Evolutionary conservation across 2,113 vertebrate species (phyloP).

Genomic region (Callionymus lyra): DNA sequence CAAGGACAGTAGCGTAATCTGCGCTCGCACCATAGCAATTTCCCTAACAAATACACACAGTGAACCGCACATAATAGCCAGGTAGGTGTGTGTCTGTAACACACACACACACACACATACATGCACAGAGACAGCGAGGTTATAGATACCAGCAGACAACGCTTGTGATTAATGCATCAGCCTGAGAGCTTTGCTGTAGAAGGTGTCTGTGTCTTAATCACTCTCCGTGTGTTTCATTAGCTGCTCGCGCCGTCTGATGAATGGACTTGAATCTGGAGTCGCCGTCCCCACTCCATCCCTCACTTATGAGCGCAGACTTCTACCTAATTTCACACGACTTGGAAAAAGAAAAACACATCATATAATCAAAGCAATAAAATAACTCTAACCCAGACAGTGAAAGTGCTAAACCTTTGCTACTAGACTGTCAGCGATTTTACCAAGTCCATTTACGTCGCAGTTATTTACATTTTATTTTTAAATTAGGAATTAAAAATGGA

Average conservation of each 20-base stretch:
- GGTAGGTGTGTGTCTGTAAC: background rate
- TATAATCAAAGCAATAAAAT: no score
- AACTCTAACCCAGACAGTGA: no score
- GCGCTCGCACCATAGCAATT: slow-evolving; percentile 7
- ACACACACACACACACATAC: slow-evolving; percentile 9
- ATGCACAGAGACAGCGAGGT: slow-evolving; percentile 13
- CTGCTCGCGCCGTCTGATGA: slow-evolving; percentile 50
- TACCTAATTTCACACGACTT: no score
- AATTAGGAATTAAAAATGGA: no score
- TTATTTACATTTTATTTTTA: no score
- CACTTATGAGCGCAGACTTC: no score
- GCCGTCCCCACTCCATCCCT: slow-evolving; percentile 16
- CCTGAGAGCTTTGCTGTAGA: slow-evolving; percentile 24
- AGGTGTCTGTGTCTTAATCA: slow-evolving; percentile 62
- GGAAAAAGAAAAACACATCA: no score
- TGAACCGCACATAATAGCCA: slow-evolving; percentile 1
- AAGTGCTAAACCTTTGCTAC: no score
- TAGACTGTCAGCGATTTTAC: no score
- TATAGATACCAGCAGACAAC: slow-evolving; percentile 31
- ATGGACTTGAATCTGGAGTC: slow-evolving; percentile 33
- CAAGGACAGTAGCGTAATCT: slow-evolving; percentile 18
- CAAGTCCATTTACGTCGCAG: no score
- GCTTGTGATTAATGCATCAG: slow-evolving; percentile 58
- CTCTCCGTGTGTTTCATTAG: slow-evolving; percentile 64
- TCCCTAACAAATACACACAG: slow-evolving; percentile 18